Evolutionary conservation across 2,113 vertebrate genomes (phyloP).

Genomic region (Noctilio leporinus): DNA sequence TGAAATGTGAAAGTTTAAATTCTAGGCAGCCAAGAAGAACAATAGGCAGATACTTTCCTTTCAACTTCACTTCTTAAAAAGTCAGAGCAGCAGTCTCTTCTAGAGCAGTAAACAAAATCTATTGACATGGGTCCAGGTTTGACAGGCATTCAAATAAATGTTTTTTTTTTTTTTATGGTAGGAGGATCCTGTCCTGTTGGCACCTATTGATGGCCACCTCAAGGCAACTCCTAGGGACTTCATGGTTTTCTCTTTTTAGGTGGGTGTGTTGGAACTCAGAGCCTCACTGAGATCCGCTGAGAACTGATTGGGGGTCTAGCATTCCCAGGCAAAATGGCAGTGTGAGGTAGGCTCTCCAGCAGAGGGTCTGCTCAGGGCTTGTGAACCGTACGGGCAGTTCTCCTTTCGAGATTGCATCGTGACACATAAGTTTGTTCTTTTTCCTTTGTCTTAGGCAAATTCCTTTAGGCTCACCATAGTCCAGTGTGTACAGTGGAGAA

Average conservation of each 20-base stretch:
- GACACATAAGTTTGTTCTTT: background rate
- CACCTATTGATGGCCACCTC: background rate
- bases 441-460: background rate
- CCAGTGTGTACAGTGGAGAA: background rate
- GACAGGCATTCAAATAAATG: background rate
- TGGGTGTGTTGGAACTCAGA: background rate
- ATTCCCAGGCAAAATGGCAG: fast-evolving
- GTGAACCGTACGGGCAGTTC: background rate
- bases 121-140: background rate
- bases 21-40: background rate
- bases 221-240: background rate
- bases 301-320: background rate
- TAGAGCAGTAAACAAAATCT: background rate
- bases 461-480: background rate
- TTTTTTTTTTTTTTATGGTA: background rate
- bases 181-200: background rate
- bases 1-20: background rate
- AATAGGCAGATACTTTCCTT: background rate
- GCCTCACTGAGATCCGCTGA: background rate
- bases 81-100: background rate
- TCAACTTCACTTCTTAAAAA: background rate
- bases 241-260: background rate
- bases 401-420: background rate
- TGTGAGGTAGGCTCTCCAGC: background rate
- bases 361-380: background rate